Base-by-base conservation (phyloP, 2,797 vertebrate genomes). In the Pelochelys cantorii region DNA sequence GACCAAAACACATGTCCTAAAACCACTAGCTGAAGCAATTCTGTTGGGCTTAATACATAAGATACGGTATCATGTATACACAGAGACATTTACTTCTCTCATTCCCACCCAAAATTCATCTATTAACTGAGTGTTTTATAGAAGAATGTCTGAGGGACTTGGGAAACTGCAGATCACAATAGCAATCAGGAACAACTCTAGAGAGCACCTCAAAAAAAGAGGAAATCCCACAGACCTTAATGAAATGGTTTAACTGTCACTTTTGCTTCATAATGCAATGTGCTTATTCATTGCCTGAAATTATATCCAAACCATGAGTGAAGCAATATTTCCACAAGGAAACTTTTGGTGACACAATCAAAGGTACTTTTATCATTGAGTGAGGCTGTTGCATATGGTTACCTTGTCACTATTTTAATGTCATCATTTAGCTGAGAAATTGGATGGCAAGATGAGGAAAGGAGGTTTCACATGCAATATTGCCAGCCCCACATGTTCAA, bases 31-130 rank as follows among this genome's bases (percentile, higher is more conserved):
- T 85, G 91, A 81, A 59, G 53, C 62, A 65, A 65, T 54, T 42
- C 11, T 84, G 59, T 52, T 75, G 60, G 80, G 93, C 84, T 95
- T 95, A 84, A 37, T 82, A 84, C 74, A 93, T 83, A 88, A 81
- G 0, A 0, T 62, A 81, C 59, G 34, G 6, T 62, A 89, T 53
- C 87, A 65, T 34, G 53, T 55, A 23, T 20, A 84, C 29, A 71
- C 17, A 75, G 34, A 93, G 53, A 79, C 37, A 25, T 59, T 23
- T 60, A 10, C 59, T 29, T 25, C 77, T 86, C 54, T 88, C 81
- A 53, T 22, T 82, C n/a, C 68, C 88, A 52, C n/a, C 80, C 34
- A 59, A 89, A 59, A 59, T 27, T 59, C 57, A 59, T 11, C n/a
- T 5, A 1, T 0, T 0, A 13, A 84, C 81, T 42, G 74, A 25